Conservation (phyloP, 1,140 invertebrate species). For the Mactra quadrangularis region DNA sequence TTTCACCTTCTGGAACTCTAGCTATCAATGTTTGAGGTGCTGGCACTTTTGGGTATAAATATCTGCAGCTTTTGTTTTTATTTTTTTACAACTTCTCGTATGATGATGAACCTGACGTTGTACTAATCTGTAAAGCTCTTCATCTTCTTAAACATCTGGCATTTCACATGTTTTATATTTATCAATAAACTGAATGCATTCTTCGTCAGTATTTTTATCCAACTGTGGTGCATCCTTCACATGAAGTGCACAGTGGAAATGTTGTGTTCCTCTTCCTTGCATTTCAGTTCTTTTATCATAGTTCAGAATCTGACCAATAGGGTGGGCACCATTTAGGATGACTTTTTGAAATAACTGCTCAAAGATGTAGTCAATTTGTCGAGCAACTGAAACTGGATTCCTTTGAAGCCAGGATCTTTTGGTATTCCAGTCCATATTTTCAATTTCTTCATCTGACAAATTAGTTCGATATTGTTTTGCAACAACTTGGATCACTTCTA, state of each 20-base stretch:
- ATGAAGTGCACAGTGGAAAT: constrained; percentile 52
- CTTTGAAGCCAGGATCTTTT: constrained; percentile 48
- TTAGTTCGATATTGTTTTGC: constrained; percentile 41
- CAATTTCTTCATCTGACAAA: constrained; percentile 40
- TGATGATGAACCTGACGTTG: constrained; percentile 51
- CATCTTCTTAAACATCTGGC: constrained; percentile 40
- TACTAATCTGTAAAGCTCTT: constrained; percentile 42
- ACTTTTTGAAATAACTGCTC: constrained; percentile 51
- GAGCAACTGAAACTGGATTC: constrained; percentile 55
- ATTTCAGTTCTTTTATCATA: constrained; percentile 59
- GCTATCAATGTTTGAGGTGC: constrained; percentile 37
- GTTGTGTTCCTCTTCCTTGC: constrained; percentile 52
- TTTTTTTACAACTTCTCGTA: constrained; percentile 57
- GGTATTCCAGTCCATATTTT: constrained; percentile 53
- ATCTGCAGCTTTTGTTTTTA: constrained; percentile 41
- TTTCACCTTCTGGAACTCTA: constrained; percentile 52
- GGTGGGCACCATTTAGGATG: constrained; percentile 28
- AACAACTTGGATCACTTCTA: constrained; percentile 40
- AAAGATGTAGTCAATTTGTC: constrained; percentile 48
- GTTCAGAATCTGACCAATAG: constrained; percentile 29
- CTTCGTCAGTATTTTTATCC: constrained; percentile 42
- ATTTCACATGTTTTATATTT: constrained; percentile 48
- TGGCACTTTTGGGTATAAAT: constrained; percentile 24
- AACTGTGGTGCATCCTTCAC: constrained; percentile 46
- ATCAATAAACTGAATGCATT: constrained; percentile 57